These are phyloP conservation scores for Zaprionus tsacasi DNA, from an alignment of 1,140 invertebrate genomes.

Conservation along the genomic window DNA sequence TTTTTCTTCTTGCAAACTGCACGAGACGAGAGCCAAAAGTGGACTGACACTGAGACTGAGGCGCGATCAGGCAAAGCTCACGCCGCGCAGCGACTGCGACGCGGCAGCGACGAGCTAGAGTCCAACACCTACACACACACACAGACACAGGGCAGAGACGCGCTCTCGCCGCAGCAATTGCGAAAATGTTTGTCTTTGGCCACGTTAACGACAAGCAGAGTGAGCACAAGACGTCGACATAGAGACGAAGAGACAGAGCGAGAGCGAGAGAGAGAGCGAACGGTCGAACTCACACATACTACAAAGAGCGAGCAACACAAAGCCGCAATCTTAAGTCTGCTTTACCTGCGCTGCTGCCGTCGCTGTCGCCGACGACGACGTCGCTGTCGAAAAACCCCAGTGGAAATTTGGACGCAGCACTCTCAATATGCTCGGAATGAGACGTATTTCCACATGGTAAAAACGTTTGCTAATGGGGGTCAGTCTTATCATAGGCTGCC, in stretches of 20 bases:
- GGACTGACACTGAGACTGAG: conserved; percentile 61
- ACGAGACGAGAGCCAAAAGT: conserved; percentile 72
- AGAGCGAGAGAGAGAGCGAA: neutral
- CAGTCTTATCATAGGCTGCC: conserved; percentile 63
- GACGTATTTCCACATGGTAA: conserved; percentile 39
- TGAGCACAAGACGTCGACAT: conserved; percentile 19
- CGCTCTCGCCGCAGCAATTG: conserved; percentile 43
- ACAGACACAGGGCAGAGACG: neutral
- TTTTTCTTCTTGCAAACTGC: conserved; percentile 51
- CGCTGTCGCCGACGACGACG: conserved; percentile 17
- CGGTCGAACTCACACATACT: conserved; percentile 9
- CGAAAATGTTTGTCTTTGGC: conserved; percentile 53
- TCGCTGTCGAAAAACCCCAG: conserved; percentile 61
- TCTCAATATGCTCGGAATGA: conserved; percentile 37
- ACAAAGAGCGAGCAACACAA: conserved; percentile 22
- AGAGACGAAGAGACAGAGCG: conserved; percentile 23
- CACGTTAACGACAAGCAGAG: conserved; percentile 36
- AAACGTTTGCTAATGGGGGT: conserved; percentile 66
- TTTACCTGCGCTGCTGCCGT: conserved; percentile 48
- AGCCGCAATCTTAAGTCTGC: conserved; percentile 52
- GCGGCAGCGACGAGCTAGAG: conserved; percentile 35
- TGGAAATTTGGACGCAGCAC: conserved; percentile 56
- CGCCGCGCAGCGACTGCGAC: conserved; percentile 30
- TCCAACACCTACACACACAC: conserved; percentile 47
- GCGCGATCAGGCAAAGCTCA: conserved; percentile 76